Evolutionary conservation across 2,888 invertebrate species (phyloP).

Genomic region (Oithona nana): DNA sequence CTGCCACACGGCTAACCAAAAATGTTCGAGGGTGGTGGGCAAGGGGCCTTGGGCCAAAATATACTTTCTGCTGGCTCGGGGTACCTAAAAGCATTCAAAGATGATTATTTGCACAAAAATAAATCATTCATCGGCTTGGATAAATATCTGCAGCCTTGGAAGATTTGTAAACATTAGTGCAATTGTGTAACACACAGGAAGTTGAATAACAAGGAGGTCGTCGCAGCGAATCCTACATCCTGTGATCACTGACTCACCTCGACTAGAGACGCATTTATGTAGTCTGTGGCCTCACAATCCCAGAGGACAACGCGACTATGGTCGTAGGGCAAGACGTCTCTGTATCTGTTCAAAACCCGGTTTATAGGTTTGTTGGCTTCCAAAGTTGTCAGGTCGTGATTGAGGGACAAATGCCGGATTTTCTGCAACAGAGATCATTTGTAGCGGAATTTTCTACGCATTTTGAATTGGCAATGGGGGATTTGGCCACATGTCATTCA

Average conservation of each 20-base stretch:
- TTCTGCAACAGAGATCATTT: too few species aligned
- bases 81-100: conserved; percentile 50
- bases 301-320: conserved; percentile 66
- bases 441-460: too few species aligned
- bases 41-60: conserved; percentile 63
- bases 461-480: too few species aligned
- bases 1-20: conserved; percentile 97
- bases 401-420: not conserved
- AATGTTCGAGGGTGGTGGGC: conserved; percentile 65
- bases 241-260: conserved; percentile 36
- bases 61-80: conserved; percentile 63
- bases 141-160: too few species aligned
- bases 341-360: conserved; percentile 66
- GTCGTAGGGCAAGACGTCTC: conserved; percentile 90
- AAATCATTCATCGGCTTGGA: too few species aligned
- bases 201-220: too few species aligned
- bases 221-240: too few species aligned
- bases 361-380: conserved; percentile 60
- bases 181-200: too few species aligned
- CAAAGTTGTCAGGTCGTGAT: conserved; percentile 24
- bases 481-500: too few species aligned
- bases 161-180: too few species aligned
- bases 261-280: conserved; percentile 86
- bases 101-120: too few species aligned
- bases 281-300: conserved; percentile 38